Base-by-base conservation (phyloP, 2,113 vertebrate species). In the Galeopterus variegatus region DNA sequence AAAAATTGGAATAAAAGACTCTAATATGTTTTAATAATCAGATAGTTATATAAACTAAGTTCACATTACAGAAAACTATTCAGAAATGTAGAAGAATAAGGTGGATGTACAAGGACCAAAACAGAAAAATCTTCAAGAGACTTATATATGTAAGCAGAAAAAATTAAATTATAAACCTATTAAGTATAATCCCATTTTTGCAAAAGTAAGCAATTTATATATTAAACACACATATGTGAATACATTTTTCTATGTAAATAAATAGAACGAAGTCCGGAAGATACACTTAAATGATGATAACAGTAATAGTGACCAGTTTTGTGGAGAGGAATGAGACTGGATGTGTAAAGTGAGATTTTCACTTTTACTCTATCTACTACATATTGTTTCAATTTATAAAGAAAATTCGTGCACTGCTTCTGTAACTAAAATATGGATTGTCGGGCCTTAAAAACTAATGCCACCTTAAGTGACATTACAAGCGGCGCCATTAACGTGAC, bases 341-440 rank as follows among this genome's bases (percentile, higher is more conserved):
- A 8, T 52, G 75, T 50, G 1, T 33, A 5, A 80, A 76, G 5
- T 83, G 5, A 92, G 19, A 77, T 82, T 76, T 86, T 64, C 52
- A 48, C 14, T 72, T 90, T 58, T 41, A 26, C 1, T 86, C 19
- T 45, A 5, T 60, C 11, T 86, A 54, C 24, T 88, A 83, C 26
- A 60, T 58, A 54, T 45, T 62, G 1, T 36, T 90, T 70, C 50
- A 64, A 54, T 24, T 92, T 93, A 41, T 48, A 41, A 95, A 84
- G 50, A 14, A 88, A 70, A 92, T 36, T 18, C 86, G 13, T 48
- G 7, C 6, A 50, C 67, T 91, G 48, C 21, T 77, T 80, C 4
- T 48, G 1, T 75, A 88, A 76, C 72, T 93, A 60, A 97, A 92
- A 81, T 95, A 48, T 60, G 11, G 81, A n/a, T n/a, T n/a, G n/a